Percentiles rank a stretch among this genome's conserved stretches.
phyloP scores from a whole-genome alignment of 1,140 invertebrate species.

The Philotrypesis tridentata region DNA sequence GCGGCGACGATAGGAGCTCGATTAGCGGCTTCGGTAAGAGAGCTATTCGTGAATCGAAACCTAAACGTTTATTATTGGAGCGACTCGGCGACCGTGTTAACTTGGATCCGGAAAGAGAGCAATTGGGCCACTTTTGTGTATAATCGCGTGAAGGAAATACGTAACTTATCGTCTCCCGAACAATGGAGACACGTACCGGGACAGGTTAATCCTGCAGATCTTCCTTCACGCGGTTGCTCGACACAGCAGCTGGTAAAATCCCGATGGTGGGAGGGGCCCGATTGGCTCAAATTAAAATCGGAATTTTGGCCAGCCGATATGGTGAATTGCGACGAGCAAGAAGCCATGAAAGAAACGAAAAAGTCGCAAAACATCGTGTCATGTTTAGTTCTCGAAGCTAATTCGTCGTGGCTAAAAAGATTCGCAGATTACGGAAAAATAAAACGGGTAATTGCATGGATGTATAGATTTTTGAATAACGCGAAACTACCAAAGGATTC shows the following conservation, averaged over 20 bases:
- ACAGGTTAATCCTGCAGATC: conserved; percentile 65
- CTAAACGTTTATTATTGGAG: conserved; percentile 38
- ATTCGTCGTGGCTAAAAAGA: not conserved
- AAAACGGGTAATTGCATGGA: not conserved
- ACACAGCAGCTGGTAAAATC: conserved; percentile 56
- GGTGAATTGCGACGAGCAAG: conserved; percentile 26
- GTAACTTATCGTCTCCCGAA: conserved; percentile 50
- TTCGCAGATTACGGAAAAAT: not conserved
- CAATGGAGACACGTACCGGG: conserved; percentile 67
- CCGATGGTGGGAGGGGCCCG: conserved; percentile 67
- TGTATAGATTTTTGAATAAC: not conserved
- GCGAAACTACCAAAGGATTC: not conserved
- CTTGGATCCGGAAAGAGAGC: conserved; percentile 52
- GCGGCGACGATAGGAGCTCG: conserved; percentile 60
- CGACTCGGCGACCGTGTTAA: conserved; percentile 53
- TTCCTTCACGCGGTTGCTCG: conserved; percentile 64
- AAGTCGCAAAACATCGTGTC: not conserved
- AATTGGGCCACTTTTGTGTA: conserved; percentile 54
- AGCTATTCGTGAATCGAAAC: conserved; percentile 7
- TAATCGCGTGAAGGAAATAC: conserved; percentile 60
- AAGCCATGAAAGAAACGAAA: conserved; percentile 37
- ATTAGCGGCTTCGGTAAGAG: conserved; percentile 44
- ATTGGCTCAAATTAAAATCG: conserved; percentile 52
- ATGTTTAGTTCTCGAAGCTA: not conserved
- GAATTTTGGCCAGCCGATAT: conserved; percentile 52